Evolutionary conservation across 2,888 invertebrate species (phyloP), one percentile per base, ranked within the genome.

Genomic region (Oasisia sp.): DNA sequence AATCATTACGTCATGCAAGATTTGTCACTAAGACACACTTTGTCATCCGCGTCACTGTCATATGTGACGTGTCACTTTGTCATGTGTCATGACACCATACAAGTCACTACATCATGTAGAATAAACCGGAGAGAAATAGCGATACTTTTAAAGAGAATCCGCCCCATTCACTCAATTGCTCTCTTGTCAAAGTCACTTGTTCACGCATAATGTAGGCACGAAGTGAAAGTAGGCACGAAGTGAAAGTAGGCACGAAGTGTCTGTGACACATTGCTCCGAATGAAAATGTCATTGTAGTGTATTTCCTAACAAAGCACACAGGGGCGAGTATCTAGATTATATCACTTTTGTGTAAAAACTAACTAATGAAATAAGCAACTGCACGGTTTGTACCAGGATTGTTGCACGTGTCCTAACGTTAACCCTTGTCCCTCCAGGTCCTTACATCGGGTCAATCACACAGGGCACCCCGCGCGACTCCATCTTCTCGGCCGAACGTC

Each of bases 391-490:
- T 11, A 56, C 56, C 56, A 56, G 56, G 2, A 14, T 56, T 56
- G 56, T 14, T 56, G 56, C 27, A 14, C 27, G 0, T 74, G n/a
- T 74, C 27, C 74, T 74, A 74, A 74, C 74, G 27, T 74, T 91
- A 44, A 38, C 89, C 50, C 89, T 90, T 92, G 32, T 32, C 89
- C 32, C 32, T 93, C 14, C 94, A 94, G 94, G 50, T 14, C 93
- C 94, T n/a, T 93, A 93, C 89, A 94, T 94, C 93, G 95, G 95
- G 32, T 95, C 95, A 27, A 95, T 95, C 44, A 95, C 94, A 56
- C 95, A 95, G 92, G 95, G 95, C 38, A 95, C 95, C 12, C 94
- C 95, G 4, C 94, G 95, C 56, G 95, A 95, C 91, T 92, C 92
- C 91, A 50, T 92, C 91, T 74, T 74, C 74, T 74, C 74, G 7